A percentile compares a stretch with the other conserved stretches of the same genome.
Evolutionary conservation across 2,797 vertebrate genomes (phyloP).

Genomic region (Tarsius wallacei): DNA sequence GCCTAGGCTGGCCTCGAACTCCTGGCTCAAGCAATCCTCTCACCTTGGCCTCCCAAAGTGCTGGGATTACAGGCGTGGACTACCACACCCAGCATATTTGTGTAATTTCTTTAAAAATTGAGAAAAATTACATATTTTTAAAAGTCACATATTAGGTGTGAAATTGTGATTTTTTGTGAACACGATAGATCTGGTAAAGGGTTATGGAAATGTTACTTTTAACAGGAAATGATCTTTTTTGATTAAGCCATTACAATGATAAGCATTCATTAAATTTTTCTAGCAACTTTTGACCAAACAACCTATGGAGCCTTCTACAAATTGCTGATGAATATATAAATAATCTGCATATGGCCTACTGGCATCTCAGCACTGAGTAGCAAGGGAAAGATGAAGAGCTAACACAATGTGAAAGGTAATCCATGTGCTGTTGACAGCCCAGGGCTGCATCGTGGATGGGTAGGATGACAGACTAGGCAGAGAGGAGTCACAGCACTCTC

Average conservation of each 20-base stretch:
- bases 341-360: not conserved
- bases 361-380: not conserved
- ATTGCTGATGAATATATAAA: not conserved
- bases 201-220: not conserved
- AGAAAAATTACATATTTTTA: constrained; percentile 45
- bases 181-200: not conserved
- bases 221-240: constrained; percentile 15
- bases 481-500: not conserved
- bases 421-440: too few relatives aligned
- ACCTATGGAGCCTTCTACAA: not conserved
- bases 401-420: not conserved
- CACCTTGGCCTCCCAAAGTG: too few relatives aligned
- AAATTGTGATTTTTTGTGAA: not conserved
- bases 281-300: not conserved
- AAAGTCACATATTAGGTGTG: constrained; percentile 8
- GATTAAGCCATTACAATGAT: constrained; percentile 11
- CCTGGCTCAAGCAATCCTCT: too few relatives aligned
- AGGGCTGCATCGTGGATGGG: too few relatives aligned
- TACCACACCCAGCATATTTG: too few relatives aligned
- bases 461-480: too few relatives aligned
- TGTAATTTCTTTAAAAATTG: too few relatives aligned
- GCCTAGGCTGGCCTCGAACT: too few relatives aligned
- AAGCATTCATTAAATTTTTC: constrained; percentile 27
- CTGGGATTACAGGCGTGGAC: too few relatives aligned
- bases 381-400: not conserved